phyloP scores from a whole-genome alignment of 1,140 invertebrate genomes.

The Tetramorium simillimum region DNA sequence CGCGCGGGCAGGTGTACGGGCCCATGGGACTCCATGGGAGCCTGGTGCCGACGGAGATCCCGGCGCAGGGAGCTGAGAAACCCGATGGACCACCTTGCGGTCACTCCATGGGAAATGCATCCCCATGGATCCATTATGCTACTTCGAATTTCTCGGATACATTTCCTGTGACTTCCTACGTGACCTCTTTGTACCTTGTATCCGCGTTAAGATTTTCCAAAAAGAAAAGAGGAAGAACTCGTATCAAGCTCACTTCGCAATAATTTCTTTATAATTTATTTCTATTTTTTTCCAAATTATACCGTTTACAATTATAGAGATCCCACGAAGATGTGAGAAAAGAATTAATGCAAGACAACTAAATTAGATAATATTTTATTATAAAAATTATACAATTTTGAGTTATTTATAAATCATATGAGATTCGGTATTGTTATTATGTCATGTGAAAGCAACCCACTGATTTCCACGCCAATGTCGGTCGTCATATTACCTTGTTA shows the following conservation, averaged over 20 bases:
- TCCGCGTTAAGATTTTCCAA: background rate
- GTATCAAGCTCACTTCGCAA: background rate
- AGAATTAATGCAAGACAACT: background rate
- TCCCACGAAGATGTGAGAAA: background rate
- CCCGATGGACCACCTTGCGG: constrained; percentile 77
- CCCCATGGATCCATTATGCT: constrained; percentile 70
- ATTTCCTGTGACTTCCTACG: constrained; percentile 52
- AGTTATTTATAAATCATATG: background rate
- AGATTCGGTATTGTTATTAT: background rate
- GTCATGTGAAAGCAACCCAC: constrained; percentile 17
- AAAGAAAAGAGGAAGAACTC: background rate
- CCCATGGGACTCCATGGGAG: constrained; percentile 74
- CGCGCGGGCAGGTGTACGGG: constrained; percentile 69
- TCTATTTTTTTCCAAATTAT: background rate
- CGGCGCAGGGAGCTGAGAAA: constrained; percentile 70
- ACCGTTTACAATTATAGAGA: background rate
- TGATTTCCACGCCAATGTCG: constrained; percentile 60
- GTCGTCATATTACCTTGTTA: constrained; percentile 77
- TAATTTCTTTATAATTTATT: background rate
- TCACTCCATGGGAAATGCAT: constrained; percentile 77
- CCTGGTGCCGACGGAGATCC: constrained; percentile 65
- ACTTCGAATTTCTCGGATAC: constrained; percentile 50
- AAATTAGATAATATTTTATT: background rate
- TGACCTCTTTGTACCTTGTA: constrained; percentile 50
- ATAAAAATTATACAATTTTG: background rate